These are phyloP conservation scores for Leuciscus idus DNA, from an alignment of 2,113 vertebrate species.

Conservation along the genomic window DNA sequence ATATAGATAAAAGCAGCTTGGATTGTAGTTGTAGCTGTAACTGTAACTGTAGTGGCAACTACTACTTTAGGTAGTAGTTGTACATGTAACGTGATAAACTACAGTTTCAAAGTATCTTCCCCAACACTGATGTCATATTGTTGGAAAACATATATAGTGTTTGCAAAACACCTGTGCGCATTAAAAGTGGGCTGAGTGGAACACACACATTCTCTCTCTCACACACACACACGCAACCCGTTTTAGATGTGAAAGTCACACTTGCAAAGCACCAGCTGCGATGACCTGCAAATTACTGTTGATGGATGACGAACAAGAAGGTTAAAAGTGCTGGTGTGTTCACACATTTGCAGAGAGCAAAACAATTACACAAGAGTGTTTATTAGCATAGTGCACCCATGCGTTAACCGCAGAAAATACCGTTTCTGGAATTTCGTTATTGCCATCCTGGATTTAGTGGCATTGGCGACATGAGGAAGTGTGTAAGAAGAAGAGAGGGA, in stretches of 20 bases:
- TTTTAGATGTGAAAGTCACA: slow-evolving; percentile 25
- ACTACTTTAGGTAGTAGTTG: no score
- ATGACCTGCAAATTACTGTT: slow-evolving; percentile 37
- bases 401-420: neutral
- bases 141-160: slow-evolving; percentile 23
- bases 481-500: neutral
- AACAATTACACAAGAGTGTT: slow-evolving; percentile 31
- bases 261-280: neutral
- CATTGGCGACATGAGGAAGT: neutral
- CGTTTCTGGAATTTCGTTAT: neutral
- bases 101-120: neutral
- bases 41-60: no score
- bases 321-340: slow-evolving; percentile 42
- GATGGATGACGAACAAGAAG: slow-evolving; percentile 31
- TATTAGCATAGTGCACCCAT: neutral
- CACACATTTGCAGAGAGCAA: neutral
- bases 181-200: neutral
- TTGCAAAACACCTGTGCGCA: slow-evolving; percentile 9
- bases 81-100: neutral
- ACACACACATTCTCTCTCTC: neutral
- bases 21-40: neutral
- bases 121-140: neutral
- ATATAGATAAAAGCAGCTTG: neutral
- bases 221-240: neutral
- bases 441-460: neutral